Base-by-base conservation (phyloP, 1,140 invertebrate species). In the Eumaeus atala region DNA sequence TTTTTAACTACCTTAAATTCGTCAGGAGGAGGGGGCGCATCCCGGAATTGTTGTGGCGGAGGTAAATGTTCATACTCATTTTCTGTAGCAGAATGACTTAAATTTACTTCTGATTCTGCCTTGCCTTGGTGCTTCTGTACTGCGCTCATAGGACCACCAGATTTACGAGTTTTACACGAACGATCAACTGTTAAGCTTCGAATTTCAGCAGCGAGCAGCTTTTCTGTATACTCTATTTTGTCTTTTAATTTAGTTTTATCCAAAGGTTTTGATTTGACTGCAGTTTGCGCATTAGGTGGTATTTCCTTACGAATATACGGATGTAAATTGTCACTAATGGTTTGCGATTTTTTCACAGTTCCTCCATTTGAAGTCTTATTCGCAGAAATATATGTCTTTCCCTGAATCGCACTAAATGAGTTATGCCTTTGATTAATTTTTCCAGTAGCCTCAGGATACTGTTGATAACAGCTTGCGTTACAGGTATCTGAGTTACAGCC, bases 21-120 rank as follows among this genome's bases (percentile, higher is more conserved):
- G 67, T 94, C 92, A 0, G 93, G 93, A 9, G 91, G 91, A 3
- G 92, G 90, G n/a, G 92, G 92, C 28, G 92, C 90, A 85, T 95
- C 95, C 75, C 94, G 91, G 66, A 96, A 96, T 84, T 95, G 94
- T 66, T 95, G 93, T 0, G 95, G 95, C 1, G 95, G 95, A 8
- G 94, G 94, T 6, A 95, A 89, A 69, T 94, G 92, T 72, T 95
- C 93, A 67, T 93, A 93, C 11, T 92, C 90, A 67, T 91, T 89
- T 38, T 92, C 89, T 7, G 82, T 78, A 36, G 79, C 76, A 51
- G 89, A 78, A 58, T 87, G 88, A 35, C 84, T 88, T 7, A 90
- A 77, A 66, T 89, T 86, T 47, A 89, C 72, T 62, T 89, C 82
- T 38, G 90, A 88, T 87, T 89, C 76, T 66, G 91, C 83, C 87